Percentiles rank a stretch among this genome's conserved stretches.
These are phyloP conservation scores for Phaedon cochleariae DNA, from an alignment of 2,888 invertebrate genomes.

Conservation along the genomic window DNA sequence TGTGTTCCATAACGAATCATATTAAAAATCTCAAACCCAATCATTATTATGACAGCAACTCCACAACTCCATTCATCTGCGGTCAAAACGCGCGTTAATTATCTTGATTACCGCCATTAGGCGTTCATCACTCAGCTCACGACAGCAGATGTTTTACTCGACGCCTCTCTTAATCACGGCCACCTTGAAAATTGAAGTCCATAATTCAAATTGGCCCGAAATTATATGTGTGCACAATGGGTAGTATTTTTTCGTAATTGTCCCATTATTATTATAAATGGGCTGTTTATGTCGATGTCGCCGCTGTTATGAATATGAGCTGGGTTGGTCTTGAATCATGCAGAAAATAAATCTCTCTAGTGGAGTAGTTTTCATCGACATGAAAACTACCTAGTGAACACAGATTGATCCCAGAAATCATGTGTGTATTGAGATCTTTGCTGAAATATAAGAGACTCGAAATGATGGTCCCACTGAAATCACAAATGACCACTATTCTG, in stretches of 20 bases:
- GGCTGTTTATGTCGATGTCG: neutral
- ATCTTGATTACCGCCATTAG: constrained; percentile 39
- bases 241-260: constrained; percentile 34
- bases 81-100: constrained; percentile 35
- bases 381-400: too few species aligned
- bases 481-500: too few species aligned
- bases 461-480: too few species aligned
- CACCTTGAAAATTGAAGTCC: constrained; percentile 13
- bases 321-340: neutral
- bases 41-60: constrained; percentile 4
- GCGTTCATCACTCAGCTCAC: constrained; percentile 39
- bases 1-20: too few species aligned
- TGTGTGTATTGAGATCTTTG: too few species aligned
- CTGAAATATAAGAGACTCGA: too few species aligned
- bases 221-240: constrained; percentile 34
- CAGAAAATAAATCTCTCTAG: neutral
- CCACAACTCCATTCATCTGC: constrained; percentile 10
- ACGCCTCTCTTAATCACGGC: constrained; percentile 32
- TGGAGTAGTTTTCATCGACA: too few species aligned
- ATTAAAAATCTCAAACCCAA: too few species aligned
- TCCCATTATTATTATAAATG: constrained; percentile 37
- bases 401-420: too few species aligned
- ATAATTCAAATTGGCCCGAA: constrained; percentile 4
- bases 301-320: neutral
- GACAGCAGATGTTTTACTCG: constrained; percentile 39